These are phyloP conservation scores for Heliconius melpomene DNA, from an alignment of 1,140 invertebrate species.

Conservation along the genomic window DNA sequence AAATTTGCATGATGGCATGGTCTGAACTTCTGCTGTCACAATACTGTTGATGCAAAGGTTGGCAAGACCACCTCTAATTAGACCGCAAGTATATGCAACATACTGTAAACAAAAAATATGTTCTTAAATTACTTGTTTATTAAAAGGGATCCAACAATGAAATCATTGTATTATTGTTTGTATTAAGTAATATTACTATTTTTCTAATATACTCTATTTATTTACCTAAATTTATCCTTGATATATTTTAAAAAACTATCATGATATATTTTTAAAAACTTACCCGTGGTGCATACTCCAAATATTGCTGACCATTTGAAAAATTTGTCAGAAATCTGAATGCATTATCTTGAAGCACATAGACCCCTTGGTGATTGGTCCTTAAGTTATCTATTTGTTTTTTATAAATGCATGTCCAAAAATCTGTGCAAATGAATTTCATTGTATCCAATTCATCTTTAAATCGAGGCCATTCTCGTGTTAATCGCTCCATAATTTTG, in stretches of 20 bases:
- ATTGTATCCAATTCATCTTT: conserved; percentile 99
- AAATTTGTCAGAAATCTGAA: conserved; percentile 95
- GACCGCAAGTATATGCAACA: conserved; percentile 97
- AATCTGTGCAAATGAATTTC: conserved; percentile 99
- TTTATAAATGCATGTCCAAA: conserved; percentile 97
- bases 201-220: no score
- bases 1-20: conserved; percentile 97
- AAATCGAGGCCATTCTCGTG: conserved; percentile 95
- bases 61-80: conserved; percentile 95
- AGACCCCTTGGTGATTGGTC: conserved; percentile 99
- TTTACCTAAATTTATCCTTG: background rate
- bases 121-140: background rate
- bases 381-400: conserved; percentile 99
- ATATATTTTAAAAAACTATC: no score
- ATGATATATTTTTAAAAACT: conserved; percentile 28
- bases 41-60: conserved; percentile 96
- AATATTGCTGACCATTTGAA: conserved; percentile 94
- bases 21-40: conserved; percentile 96
- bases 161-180: no score
- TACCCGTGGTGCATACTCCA: conserved; percentile 93
- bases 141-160: background rate
- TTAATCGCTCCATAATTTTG: conserved; percentile 95
- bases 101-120: conserved; percentile 83
- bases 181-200: no score
- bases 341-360: conserved; percentile 98